These are phyloP conservation scores for Drosophila gunungcola DNA, from an alignment of 1,140 invertebrate genomes.

Conservation along the genomic window DNA sequence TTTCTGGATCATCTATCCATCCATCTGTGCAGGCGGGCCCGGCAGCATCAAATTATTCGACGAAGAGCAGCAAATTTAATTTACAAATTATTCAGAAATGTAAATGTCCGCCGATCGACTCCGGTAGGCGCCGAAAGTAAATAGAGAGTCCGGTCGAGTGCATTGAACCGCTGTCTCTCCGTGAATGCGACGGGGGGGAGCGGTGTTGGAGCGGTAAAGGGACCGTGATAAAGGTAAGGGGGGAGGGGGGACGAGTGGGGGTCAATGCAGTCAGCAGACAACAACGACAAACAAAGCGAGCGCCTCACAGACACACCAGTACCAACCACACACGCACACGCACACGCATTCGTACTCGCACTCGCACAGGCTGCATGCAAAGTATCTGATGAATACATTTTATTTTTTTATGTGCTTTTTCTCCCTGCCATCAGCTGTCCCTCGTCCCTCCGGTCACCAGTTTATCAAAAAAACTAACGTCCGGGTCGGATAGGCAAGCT, in stretches of 20 bases:
- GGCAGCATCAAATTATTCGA: conserved; percentile 33
- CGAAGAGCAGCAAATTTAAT: conserved; percentile 38
- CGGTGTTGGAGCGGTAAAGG: conserved; percentile 13
- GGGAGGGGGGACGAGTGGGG: conserved; percentile 65
- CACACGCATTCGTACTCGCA: conserved; percentile 2
- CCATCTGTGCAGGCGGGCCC: not conserved
- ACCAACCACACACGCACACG: conserved; percentile 1
- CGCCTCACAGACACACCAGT: conserved; percentile 26
- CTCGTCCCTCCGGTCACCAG: not conserved
- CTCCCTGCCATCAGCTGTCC: conserved; percentile 6
- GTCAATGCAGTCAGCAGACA: conserved; percentile 78
- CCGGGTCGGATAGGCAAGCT: conserved; percentile 44
- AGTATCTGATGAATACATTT: conserved; percentile 71
- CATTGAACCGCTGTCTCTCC: conserved; percentile 71
- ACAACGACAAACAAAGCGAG: conserved; percentile 52
- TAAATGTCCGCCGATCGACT: conserved; percentile 53
- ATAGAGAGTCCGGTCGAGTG: conserved; percentile 67
- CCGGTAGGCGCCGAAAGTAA: conserved; percentile 67
- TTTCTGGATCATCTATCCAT: conserved; percentile 21
- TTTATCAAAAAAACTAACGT: conserved; percentile 41
- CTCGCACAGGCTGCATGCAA: conserved; percentile 63
- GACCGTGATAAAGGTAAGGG: conserved; percentile 11
- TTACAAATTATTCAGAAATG: conserved; percentile 58
- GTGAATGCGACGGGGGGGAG: conserved; percentile 42
- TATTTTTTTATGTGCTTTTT: conserved; percentile 31